Conservation (phyloP, 2,797 vertebrate genomes). For the Intellagama lesueurii region DNA sequence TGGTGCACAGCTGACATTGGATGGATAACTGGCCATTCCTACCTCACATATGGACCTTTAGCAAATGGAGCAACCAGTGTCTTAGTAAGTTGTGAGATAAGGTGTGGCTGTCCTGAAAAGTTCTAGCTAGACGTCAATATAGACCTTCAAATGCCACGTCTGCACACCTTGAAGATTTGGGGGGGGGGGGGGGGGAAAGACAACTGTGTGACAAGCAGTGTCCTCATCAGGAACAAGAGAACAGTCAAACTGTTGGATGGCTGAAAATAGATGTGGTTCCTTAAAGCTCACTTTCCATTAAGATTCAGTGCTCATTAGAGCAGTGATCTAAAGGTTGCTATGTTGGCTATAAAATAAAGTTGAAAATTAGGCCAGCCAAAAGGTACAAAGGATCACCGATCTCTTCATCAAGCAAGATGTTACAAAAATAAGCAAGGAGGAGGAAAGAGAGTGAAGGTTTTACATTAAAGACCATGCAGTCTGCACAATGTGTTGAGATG, state of each 20-base stretch:
- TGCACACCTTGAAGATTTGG: background rate
- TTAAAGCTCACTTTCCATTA: background rate
- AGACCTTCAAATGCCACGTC: background rate
- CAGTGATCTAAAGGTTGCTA: no score
- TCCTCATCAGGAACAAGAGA: background rate
- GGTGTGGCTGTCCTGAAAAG: background rate
- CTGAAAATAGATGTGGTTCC: background rate
- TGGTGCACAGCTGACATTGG: conserved; percentile 98
- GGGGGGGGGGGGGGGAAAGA: background rate
- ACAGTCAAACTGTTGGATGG: background rate
- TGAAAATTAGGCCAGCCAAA: no score
- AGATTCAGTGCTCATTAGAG: background rate
- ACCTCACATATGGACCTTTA: conserved; percentile 94
- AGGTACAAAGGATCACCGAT: no score
- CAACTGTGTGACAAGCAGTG: background rate
- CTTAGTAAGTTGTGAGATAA: conserved; percentile 82
- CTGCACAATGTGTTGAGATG: no score
- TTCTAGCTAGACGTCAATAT: background rate
- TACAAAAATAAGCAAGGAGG: no score
- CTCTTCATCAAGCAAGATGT: no score
- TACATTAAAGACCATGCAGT: no score
- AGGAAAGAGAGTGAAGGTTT: no score
- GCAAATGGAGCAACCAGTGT: conserved; percentile 93
- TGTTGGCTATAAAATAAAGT: no score
- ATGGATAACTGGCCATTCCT: conserved; percentile 98